Evolutionary conservation across 2,797 vertebrate species (phyloP), one percentile per base, ranked within the genome.

Genomic region (Odontamblyopus lacepedii): DNA sequence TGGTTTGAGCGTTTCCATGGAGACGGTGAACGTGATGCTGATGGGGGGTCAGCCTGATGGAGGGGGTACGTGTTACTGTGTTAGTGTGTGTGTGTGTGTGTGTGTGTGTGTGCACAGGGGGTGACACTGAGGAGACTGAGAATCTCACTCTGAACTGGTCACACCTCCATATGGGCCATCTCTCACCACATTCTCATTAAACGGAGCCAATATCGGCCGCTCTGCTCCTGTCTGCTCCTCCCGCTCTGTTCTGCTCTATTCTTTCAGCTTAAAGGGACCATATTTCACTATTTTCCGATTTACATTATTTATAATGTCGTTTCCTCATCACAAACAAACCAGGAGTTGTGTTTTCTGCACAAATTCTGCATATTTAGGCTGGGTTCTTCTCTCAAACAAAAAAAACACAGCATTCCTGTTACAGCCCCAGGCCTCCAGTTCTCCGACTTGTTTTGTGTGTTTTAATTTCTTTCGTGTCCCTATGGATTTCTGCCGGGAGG

Each of bases 111-210:
- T 4, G 55, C 4, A 11, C 3, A 2, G 30, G 61, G 38, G 63
- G 48, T 66, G 63, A 67, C 50, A 67, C 29, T 32, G 66, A 51
- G 32, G 44, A 57, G 44, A 51, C 56, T 48, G 69, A 64, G 44
- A 71, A 38, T 61, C 67, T 13, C 61, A 63, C 61, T 63, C 18
- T 63, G 61, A 63, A 63, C 61, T 66, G 29, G 64, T 53, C 48
- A 67, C 41, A 67, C 48, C 13, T 48, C 41, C 41, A 67, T 67
- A 53, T 48, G 48, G 64, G 26, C 41, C 64, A 67, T 48, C 48
- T 48, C 61, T n/a, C 61, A 63, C 30, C 61, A 63, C 61, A 63
- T 61, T 61, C 59, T 61, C 61, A 63, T 63, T 30, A 61, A 61
- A 61, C 59, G 1, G 29, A 61, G 59, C 59, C 59, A 61, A 30